Base-by-base conservation (phyloP, 1,140 invertebrate species). In the Heliothis virescens region DNA sequence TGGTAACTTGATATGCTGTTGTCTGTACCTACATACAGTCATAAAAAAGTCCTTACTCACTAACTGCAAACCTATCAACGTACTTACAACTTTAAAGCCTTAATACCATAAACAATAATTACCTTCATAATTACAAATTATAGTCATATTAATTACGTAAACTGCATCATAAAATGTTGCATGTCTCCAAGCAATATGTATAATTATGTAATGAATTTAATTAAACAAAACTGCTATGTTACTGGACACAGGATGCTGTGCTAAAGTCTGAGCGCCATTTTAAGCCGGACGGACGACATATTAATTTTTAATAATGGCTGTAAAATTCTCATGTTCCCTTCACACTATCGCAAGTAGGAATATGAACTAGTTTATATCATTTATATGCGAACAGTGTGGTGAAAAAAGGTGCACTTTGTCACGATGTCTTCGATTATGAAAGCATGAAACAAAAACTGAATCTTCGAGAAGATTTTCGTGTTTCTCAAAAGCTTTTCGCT, bases 201-300 rank as follows among this genome's bases (percentile, higher is more conserved):
- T 73, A 53, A 83, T 83, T 80, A 83, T 50, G 75, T 69, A 79
- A 78, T 80, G 79, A 75, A 78, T 71, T 80, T 60, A 77, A 80
- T 83, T 80, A 80, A 59, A 75, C 62, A 67, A 69, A 65, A 80
- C 65, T 73, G 71, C 77, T 79, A 29, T 76, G 50, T 21, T 26
- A 69, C 12, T 7, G 21, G 0, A 16, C 7, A 34, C 81, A 82
- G 82, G 80, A 84, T 80, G 75, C 78, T 55, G 29, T 29, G 13
- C 73, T 78, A 69, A 78, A 52, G 29, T 69, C 63, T 76, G 57
- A 18, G 57, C 52, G 74, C 79, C 16, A 69, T 76, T 77, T 73
- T 81, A 75, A 76, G 77, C 79, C 79, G 82, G 82, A 83, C 72
- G 79, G 59, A 16, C 21, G 29, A 48, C 75, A 50, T 65, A 82